These are phyloP conservation scores for Pangasius krempfi DNA, from an alignment of 2,797 vertebrate genomes.

Conservation along the genomic window DNA sequence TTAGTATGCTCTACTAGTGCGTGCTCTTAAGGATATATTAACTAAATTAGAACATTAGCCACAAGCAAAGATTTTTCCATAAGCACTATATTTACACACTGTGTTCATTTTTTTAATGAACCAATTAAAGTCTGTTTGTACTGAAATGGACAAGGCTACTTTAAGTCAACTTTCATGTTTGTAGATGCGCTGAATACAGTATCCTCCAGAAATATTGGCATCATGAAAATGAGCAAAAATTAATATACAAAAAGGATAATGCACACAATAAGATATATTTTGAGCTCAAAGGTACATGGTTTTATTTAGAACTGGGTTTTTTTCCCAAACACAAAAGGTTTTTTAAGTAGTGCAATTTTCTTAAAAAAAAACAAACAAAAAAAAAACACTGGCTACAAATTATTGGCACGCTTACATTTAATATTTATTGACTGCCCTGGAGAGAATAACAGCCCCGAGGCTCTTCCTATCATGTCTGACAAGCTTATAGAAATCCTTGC, in stretches of 20 bases:
- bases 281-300: not conserved
- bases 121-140: slow-evolving; percentile 9
- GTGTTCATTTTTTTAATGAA: slow-evolving; percentile 20
- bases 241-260: not conserved
- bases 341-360: not conserved
- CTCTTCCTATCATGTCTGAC: not conserved
- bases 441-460: not conserved
- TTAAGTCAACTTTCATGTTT: not conserved
- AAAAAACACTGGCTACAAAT: not conserved
- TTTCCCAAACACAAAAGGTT: not conserved
- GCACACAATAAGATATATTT: not conserved
- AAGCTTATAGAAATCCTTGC: not conserved
- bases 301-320: not conserved
- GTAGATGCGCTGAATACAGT: not conserved
- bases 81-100: slow-evolving; percentile 4
- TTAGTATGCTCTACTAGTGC: not conserved
- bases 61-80: slow-evolving; percentile 9
- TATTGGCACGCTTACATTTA: too few relatives aligned
- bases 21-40: slow-evolving; percentile 23
- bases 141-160: not conserved
- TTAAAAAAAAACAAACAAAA: too few relatives aligned
- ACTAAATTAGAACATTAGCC: slow-evolving; percentile 17
- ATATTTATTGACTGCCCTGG: not conserved
- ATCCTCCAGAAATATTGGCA: not conserved
- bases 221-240: not conserved